Conservation (phyloP, 2,113 vertebrate genomes). For the Eulemur rufifrons region DNA sequence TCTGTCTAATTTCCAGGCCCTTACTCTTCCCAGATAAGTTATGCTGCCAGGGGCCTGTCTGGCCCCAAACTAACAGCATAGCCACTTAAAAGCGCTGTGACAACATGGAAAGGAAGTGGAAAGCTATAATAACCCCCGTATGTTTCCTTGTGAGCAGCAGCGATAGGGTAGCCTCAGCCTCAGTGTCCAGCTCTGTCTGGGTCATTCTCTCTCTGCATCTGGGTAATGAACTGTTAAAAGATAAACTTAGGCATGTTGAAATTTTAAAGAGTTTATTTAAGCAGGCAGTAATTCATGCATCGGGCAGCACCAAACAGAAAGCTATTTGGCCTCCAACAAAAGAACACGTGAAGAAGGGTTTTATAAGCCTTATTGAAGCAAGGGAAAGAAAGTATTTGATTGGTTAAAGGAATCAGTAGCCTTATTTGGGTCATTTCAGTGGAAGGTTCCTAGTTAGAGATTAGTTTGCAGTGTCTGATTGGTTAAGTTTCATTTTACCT, state of each 20-base stretch:
- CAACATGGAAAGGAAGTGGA: background rate
- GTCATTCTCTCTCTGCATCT: background rate
- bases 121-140: background rate
- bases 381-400: background rate
- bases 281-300: background rate
- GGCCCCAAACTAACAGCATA: background rate
- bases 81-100: background rate
- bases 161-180: background rate
- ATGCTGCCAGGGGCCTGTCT: background rate
- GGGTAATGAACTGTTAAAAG: background rate
- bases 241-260: background rate
- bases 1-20: background rate
- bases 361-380: background rate
- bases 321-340: background rate
- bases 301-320: background rate
- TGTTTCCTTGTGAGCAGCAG: background rate
- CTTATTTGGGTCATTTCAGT: background rate
- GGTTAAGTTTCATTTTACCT: background rate
- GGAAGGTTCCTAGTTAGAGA: background rate
- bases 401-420: background rate
- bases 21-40: background rate
- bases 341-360: rapidly evolving
- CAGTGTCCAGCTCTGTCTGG: background rate
- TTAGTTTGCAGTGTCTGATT: background rate
- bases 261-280: background rate